Evolutionary conservation across 2,797 vertebrate species (phyloP), one percentile per base, ranked within the genome.

Genomic region (Euphonia xanthogaster): DNA sequence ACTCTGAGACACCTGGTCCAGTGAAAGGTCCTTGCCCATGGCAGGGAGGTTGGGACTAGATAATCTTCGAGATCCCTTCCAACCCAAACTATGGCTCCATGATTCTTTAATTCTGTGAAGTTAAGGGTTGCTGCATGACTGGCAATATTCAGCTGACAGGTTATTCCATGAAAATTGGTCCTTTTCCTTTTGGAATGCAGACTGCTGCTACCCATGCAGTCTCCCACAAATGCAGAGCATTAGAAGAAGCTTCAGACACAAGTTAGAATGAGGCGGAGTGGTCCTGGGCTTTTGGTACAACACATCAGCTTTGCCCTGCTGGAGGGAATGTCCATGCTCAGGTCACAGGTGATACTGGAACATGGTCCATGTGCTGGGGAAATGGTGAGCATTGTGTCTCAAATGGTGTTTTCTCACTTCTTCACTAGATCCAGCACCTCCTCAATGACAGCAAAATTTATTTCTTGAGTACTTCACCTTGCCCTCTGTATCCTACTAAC

Each of bases 311-410:
- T 87, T 62, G 5, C 13, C 28, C 14, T n/a, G 4, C 16, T 39
- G 22, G 39, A 75, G 14, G 6, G 5, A 71, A 61, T 51, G 61
- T 39, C 35, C 57, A 31, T 0, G 0, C 9, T 79, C 2, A 18
- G 61, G 19, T 68, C 40, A 67, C 15, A 47, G 0, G 3, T 17
- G 33, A 2, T 78, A 44, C 4, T 39, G 47, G 42, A 75, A 66
- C 0, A 0, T 10, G 7, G 40, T 30, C 31, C 5, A 0, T 12
- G 28, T 47, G 7, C 68, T 67, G 72, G 23, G 11, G 10, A 22
- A 92, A 40, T 28, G 7, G n/a, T 53, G 42, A 66, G 6, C 5
- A 6, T 31, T 55, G 12, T 16, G 4, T 33, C 35, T 2, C 27
- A 73, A 81, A 19, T 40, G 27, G 10, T 48, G 5, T 37, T 8